phyloP scores from a whole-genome alignment of 2,888 invertebrate species.

The Drosophila falleni region DNA sequence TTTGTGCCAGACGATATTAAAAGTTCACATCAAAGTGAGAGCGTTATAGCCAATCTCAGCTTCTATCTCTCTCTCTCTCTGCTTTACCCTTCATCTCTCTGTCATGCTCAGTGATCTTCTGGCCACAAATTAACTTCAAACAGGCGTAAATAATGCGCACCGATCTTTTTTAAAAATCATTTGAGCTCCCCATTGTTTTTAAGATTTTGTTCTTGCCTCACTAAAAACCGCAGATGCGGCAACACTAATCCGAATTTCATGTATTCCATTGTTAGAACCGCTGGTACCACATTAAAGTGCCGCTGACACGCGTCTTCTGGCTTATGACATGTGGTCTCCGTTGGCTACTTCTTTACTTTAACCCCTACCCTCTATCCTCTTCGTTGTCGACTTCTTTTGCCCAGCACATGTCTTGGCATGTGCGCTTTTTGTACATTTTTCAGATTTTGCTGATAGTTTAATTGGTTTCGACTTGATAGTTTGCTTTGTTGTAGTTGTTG shows the following conservation, averaged over 20 bases:
- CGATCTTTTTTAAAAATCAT: constrained; percentile 56
- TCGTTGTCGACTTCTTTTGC: constrained; percentile 29
- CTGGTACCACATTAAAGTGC: constrained; percentile 73
- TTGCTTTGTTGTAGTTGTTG: constrained; percentile 20
- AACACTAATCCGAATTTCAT: constrained; percentile 60
- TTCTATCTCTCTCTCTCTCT: constrained; percentile 1
- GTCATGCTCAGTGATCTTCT: constrained; percentile 49
- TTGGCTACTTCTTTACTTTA: not conserved
- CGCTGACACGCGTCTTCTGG: constrained; percentile 72
- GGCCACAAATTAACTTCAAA: constrained; percentile 72
- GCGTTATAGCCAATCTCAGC: constrained; percentile 15
- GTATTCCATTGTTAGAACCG: constrained; percentile 46
- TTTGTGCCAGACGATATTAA: constrained; percentile 56
- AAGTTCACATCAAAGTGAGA: constrained; percentile 32
- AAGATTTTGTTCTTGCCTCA: constrained; percentile 20
- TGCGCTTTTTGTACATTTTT: constrained; percentile 51
- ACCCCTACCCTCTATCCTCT: constrained; percentile 2
- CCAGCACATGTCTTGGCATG: constrained; percentile 41
- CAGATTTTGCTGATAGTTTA: constrained; percentile 76
- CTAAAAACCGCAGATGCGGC: constrained; percentile 24
- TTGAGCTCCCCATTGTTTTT: constrained; percentile 56
- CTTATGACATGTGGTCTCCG: constrained; percentile 73
- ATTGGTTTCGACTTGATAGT: constrained; percentile 67
- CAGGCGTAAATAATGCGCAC: constrained; percentile 73
- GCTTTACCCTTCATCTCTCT: not conserved